Percentiles rank a stretch among this genome's conserved stretches.
Conservation (phyloP, 2,888 invertebrate genomes). For the Epirrita christyi region DNA sequence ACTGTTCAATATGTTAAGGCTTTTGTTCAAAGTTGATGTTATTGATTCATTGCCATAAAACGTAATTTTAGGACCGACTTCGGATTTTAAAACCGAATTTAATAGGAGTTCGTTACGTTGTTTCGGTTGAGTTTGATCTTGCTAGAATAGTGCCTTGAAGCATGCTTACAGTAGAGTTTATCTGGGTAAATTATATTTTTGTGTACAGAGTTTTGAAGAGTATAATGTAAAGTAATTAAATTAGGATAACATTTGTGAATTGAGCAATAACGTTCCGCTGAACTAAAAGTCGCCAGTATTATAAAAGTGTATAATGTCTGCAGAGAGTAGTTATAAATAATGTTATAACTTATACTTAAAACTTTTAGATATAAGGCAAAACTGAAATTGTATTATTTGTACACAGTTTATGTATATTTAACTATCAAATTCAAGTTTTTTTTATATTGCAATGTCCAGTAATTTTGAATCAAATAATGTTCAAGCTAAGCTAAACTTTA, state of each 20-base stretch:
- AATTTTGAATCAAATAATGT: constrained; percentile 2
- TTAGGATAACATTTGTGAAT: constrained; percentile 51
- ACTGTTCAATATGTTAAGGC: constrained; percentile 52
- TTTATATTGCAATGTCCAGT: background rate
- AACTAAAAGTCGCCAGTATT: constrained; percentile 71
- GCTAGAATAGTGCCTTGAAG: constrained; percentile 84
- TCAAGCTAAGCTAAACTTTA: constrained; percentile 15
- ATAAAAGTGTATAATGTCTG: constrained; percentile 49
- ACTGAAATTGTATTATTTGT: background rate
- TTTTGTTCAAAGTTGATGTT: constrained; percentile 59
- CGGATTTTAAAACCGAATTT: constrained; percentile 81
- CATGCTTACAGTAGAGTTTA: constrained; percentile 76
- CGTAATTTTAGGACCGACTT: constrained; percentile 75
- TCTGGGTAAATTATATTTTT: constrained; percentile 72
- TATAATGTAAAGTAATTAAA: constrained; percentile 42
- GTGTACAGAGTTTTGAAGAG: constrained; percentile 62
- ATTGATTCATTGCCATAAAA: constrained; percentile 70
- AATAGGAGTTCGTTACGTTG: constrained; percentile 67
- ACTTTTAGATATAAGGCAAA: constrained; percentile 36
- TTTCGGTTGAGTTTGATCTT: constrained; percentile 70
- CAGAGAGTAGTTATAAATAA: constrained; percentile 43
- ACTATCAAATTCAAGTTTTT: background rate
- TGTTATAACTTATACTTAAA: background rate
- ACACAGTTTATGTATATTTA: background rate
- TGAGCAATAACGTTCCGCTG: constrained; percentile 74